phyloP scores from a whole-genome alignment of 2,113 vertebrate species.

The Synchiropus splendidus region DNA sequence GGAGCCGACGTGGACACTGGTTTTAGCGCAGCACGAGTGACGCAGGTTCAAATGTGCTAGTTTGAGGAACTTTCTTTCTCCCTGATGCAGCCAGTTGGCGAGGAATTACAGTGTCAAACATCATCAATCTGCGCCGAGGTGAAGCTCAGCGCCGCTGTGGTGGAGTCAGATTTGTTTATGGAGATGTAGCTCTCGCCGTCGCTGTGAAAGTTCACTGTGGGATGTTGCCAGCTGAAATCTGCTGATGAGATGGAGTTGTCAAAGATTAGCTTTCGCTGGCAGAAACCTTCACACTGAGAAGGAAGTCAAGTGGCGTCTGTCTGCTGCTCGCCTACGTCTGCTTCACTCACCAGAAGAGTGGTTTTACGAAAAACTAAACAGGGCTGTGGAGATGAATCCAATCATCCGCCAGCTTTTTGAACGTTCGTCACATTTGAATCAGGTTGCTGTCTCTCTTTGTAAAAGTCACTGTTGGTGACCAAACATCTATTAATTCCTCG shows the following conservation, averaged over 20 bases:
- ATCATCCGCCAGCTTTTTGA: too few species aligned
- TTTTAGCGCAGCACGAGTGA: slow-evolving; percentile 4
- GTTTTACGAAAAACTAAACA: too few species aligned
- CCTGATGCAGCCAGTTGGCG: slow-evolving; percentile 44
- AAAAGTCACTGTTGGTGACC: too few species aligned
- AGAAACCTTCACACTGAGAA: too few species aligned
- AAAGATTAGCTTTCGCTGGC: slow-evolving; percentile 1
- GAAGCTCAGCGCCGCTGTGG: slow-evolving; percentile 26
- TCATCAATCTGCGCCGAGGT: slow-evolving; percentile 38
- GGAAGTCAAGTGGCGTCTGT: too few species aligned
- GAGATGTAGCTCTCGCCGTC: slow-evolving; percentile 38
- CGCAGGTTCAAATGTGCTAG: slow-evolving; percentile 23
- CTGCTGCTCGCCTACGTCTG: too few species aligned
- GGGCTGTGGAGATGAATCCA: too few species aligned
- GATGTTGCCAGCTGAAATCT: slow-evolving; percentile 18
- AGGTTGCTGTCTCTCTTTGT: too few species aligned
- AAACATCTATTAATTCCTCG: too few species aligned
- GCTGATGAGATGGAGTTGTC: slow-evolving; percentile 20
- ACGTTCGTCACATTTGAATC: too few species aligned
- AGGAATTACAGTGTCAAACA: slow-evolving; percentile 47
- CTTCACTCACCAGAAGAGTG: too few species aligned
- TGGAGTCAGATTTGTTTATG: slow-evolving; percentile 43
- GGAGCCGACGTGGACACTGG: slow-evolving; percentile 3
- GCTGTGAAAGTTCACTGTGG: slow-evolving; percentile 5
- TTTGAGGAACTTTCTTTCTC: slow-evolving; percentile 43